These are phyloP conservation scores for Siniperca chuatsi DNA, from an alignment of 2,113 vertebrate genomes.

Conservation along the genomic window DNA sequence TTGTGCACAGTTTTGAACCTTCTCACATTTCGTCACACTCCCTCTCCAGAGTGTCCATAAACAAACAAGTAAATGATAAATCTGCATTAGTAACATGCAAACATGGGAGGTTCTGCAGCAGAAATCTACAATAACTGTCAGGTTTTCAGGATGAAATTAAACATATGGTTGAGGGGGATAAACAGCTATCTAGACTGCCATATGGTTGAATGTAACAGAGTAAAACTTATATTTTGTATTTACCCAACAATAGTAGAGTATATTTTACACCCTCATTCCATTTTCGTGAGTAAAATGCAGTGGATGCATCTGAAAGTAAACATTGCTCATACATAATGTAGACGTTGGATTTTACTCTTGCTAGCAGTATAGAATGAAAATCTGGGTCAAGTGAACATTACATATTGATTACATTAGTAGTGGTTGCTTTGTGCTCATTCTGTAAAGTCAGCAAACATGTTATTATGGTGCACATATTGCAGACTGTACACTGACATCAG, in stretches of 20 bases:
- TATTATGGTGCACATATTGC: constrained; percentile 43
- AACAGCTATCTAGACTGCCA: background rate
- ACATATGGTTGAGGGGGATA: background rate
- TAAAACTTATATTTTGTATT: background rate
- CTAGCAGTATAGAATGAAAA: constrained; percentile 30
- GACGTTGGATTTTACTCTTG: background rate
- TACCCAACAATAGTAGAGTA: background rate
- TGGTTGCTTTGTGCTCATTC: constrained; percentile 32
- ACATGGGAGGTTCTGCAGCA: background rate
- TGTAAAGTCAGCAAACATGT: constrained; percentile 58
- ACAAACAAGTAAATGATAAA: background rate
- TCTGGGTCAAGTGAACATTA: constrained; percentile 66
- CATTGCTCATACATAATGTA: constrained; percentile 46
- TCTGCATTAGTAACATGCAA: background rate
- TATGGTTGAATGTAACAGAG: background rate
- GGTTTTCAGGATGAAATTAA: constrained; percentile 12
- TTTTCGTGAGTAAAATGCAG: constrained; percentile 2
- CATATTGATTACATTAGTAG: constrained; percentile 70
- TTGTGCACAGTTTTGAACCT: background rate
- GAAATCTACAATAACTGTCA: background rate
- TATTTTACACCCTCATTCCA: background rate
- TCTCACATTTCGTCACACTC: background rate
- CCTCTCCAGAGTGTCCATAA: background rate
- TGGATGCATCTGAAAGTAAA: constrained; percentile 13
- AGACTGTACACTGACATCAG: constrained; percentile 34